Base-by-base conservation (phyloP, 1,140 invertebrate species). In the Glomeris maerens region DNA sequence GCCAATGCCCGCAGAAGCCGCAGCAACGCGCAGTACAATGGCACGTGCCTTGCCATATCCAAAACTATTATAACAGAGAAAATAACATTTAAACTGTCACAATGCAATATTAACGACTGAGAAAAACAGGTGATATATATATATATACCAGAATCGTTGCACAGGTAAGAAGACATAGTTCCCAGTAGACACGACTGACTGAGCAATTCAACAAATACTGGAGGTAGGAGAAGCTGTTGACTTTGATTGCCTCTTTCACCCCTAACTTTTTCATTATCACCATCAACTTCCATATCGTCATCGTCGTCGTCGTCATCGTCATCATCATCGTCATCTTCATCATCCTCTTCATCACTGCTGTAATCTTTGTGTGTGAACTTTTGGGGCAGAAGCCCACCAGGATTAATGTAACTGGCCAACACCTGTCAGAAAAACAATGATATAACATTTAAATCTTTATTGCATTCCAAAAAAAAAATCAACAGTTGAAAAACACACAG, bases 11-110 rank as follows among this genome's bases (percentile, higher is more conserved):
- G 75, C 42, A 93, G 72, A 39, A 90, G 67, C 58, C 83, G 78
- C 50, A 93, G 66, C 51, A 92, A 77, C 26, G 86, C 79, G 62
- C 83, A 76, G 68, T 94, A 94, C 40, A 94, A 71, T 4, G 88
- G 87, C 64, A 93, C 89, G 66, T 94, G 89, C 10, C 89, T 76
- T 3, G 90, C 87, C 83, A 95, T 92, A 65, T 95, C 91, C 60
- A 95, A 66, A 45, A 94, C 89, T 69, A 62, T 22, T 56, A 56
- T 40, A 52, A 17, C 21, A 57, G 38, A 54, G 27, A 26, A 17
- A 53, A 51, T 10, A 47, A 50, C 29, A 47, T 25, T 10, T 53
- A 47, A 42, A 47, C 23, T 50, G 14, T 50, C 14, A 50, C 26
- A 50, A 28, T 17, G 7, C 10, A 25, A 21, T n/a, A 3, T 20